Evolutionary conservation across 2,888 invertebrate genomes (phyloP).

Genomic region (Chloromyia formosa): DNA sequence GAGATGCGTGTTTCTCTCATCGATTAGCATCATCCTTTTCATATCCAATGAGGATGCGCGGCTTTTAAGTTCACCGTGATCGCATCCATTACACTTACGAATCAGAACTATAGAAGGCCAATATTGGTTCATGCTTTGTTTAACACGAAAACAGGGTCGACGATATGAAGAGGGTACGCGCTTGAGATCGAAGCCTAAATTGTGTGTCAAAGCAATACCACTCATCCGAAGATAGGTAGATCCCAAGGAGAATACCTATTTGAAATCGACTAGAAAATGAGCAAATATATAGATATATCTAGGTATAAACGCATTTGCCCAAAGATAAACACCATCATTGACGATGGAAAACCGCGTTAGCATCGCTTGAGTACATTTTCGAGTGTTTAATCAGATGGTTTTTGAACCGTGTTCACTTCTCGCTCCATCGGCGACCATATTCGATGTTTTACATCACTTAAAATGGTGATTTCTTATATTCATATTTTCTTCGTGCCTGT

Average conservation of each 20-base stretch:
- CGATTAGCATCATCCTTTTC: too few relatives aligned
- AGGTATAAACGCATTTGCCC: slow-evolving; percentile 23
- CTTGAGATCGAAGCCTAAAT: background rate
- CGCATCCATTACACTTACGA: slow-evolving; percentile 40
- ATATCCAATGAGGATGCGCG: background rate
- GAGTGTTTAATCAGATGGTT: slow-evolving; percentile 42
- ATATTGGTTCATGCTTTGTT: slow-evolving; percentile 41
- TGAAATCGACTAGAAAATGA: slow-evolving; percentile 49
- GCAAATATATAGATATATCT: slow-evolving; percentile 36
- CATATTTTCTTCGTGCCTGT: slow-evolving; percentile 10
- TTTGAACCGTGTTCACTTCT: slow-evolving; percentile 33
- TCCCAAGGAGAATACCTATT: slow-evolving; percentile 3
- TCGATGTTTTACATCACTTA: slow-evolving; percentile 38
- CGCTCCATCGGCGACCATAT: slow-evolving; percentile 35
- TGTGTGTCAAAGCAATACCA: slow-evolving; percentile 12
- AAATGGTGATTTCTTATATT: slow-evolving; percentile 18
- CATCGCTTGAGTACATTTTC: slow-evolving; percentile 36
- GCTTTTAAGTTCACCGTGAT: slow-evolving; percentile 18
- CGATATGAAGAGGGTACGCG: slow-evolving; percentile 20
- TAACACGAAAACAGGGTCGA: slow-evolving; percentile 34
- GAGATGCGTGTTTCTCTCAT: too few relatives aligned
- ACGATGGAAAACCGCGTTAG: slow-evolving; percentile 27
- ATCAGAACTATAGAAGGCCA: slow-evolving; percentile 29
- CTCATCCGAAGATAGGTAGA: slow-evolving; percentile 27
- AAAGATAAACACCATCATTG: slow-evolving; percentile 26